Conservation (phyloP, 2,888 invertebrate species). For the Mechanitis messenoides region DNA sequence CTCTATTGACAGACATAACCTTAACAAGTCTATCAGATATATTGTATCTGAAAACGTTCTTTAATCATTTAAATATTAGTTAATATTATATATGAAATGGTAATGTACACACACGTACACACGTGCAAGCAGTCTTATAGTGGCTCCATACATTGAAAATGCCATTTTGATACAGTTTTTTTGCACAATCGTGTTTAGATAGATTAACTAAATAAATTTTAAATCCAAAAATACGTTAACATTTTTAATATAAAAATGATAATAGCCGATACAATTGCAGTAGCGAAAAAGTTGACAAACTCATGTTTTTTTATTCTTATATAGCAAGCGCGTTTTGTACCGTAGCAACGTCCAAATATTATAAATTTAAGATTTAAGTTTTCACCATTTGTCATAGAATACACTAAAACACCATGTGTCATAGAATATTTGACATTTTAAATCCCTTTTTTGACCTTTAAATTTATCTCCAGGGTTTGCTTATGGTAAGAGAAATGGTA, state of each 20-base stretch:
- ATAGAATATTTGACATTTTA: no score
- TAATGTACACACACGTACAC: slow-evolving; percentile 5
- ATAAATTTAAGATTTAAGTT: neutral
- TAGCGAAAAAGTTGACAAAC: neutral
- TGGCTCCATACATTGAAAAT: slow-evolving; percentile 35
- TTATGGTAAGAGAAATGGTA: neutral
- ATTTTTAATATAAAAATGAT: slow-evolving; percentile 5
- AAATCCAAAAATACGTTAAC: slow-evolving; percentile 6
- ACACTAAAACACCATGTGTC: neutral
- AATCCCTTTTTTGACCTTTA: neutral
- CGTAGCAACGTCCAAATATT: neutral
- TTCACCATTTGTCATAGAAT: neutral
- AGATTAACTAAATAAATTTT: slow-evolving; percentile 13
- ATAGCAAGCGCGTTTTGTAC: neutral
- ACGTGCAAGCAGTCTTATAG: slow-evolving; percentile 54
- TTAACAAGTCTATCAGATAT: slow-evolving; percentile 3
- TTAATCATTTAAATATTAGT: slow-evolving; percentile 7
- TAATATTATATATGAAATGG: slow-evolving; percentile 12
- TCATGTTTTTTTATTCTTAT: neutral
- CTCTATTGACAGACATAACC: neutral
- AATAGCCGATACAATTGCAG: neutral
- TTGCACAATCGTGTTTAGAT: slow-evolving; percentile 12
- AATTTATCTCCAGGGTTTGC: neutral
- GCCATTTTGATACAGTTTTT: slow-evolving; percentile 4
- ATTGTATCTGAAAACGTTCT: neutral